Evolutionary conservation across 2,113 vertebrate genomes (phyloP).

Genomic region (Typhlomys cinereus): DNA sequence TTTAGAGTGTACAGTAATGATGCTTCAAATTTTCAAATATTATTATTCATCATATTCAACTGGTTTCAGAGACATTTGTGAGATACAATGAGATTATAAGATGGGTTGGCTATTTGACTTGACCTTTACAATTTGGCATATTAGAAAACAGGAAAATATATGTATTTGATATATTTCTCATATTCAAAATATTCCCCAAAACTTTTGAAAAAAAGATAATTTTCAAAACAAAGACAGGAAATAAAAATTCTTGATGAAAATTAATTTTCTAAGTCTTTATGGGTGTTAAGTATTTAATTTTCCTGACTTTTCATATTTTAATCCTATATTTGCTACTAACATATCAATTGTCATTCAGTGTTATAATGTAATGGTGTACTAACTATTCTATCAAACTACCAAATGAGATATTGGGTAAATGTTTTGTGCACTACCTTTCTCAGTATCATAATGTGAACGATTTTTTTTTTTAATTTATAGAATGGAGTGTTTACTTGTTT

Average conservation of each 20-base stretch:
- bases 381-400: background rate
- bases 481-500: background rate
- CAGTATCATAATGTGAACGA: background rate
- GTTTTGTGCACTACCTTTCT: background rate
- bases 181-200: background rate
- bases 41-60: background rate
- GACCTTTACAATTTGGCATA: background rate
- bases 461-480: background rate
- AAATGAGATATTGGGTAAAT: background rate
- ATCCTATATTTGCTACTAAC: background rate
- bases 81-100: background rate
- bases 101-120: background rate
- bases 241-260: conserved; percentile 32
- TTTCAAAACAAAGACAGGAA: background rate
- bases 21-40: background rate
- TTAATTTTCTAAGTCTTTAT: background rate
- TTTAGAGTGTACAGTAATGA: background rate
- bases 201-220: background rate
- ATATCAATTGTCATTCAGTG: background rate
- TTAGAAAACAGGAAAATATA: background rate
- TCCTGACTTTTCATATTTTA: too few species aligned
- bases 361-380: background rate
- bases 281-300: too few species aligned
- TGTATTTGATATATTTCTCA: too few species aligned
- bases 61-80: background rate